These are phyloP conservation scores for Acronicta alni DNA, from an alignment of 2,888 invertebrate species.

Conservation along the genomic window DNA sequence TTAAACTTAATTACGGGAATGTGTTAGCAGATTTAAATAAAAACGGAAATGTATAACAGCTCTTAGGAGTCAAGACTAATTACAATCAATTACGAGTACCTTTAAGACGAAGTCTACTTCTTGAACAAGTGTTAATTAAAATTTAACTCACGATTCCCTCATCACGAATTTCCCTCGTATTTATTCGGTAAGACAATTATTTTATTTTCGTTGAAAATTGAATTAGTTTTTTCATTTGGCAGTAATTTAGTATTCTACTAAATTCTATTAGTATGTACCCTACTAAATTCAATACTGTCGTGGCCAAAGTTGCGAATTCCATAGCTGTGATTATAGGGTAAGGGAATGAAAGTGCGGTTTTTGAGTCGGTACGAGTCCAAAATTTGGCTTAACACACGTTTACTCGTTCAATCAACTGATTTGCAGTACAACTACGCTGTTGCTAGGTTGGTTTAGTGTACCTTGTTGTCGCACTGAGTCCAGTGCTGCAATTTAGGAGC, in stretches of 20 bases:
- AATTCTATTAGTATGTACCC: no score
- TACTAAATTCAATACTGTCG: no score
- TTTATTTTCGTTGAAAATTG: background rate
- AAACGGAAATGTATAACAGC: constrained; percentile 22
- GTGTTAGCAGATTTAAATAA: constrained; percentile 7
- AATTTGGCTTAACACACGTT: no score
- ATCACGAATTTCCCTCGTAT: constrained; percentile 11
- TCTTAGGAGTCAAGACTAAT: constrained; percentile 38
- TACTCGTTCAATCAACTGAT: no score
- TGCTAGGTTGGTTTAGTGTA: no score
- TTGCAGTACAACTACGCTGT: no score
- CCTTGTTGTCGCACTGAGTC: no score
- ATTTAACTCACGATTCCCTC: constrained; percentile 34
- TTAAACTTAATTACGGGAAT: constrained; percentile 23
- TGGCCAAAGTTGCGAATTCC: no score
- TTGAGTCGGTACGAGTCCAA: no score
- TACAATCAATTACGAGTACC: constrained; percentile 37
- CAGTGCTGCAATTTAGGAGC: no score
- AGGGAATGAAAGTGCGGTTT: no score
- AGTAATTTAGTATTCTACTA: background rate
- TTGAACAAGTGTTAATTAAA: constrained; percentile 50
- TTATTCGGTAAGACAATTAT: constrained; percentile 1
- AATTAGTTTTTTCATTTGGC: background rate
- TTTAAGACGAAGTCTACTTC: constrained; percentile 25
- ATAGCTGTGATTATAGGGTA: no score